These are phyloP conservation scores for Hippocampus zosterae DNA, from an alignment of 2,113 vertebrate genomes.

Conservation along the genomic window DNA sequence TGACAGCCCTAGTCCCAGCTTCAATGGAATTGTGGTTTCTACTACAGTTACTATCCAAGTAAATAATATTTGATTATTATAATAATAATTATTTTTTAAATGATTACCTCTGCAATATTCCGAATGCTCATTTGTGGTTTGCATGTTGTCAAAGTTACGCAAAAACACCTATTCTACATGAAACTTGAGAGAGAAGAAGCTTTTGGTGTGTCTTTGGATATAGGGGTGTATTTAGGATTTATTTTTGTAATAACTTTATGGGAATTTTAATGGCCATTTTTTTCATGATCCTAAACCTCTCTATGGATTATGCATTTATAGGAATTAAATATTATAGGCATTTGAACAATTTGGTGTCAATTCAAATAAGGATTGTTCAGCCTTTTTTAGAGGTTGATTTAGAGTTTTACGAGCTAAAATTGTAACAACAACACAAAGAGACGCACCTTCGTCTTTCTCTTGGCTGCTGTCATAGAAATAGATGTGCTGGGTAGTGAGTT, in stretches of 20 bases:
- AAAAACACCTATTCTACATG: neutral
- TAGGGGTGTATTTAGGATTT: neutral
- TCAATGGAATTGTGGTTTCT: too few relatives aligned
- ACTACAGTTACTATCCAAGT: too few relatives aligned
- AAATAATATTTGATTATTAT: too few relatives aligned
- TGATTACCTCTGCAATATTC: neutral
- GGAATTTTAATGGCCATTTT: too few relatives aligned
- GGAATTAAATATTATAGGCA: neutral
- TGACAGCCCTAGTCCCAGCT: too few relatives aligned
- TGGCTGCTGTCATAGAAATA: constrained; percentile 90
- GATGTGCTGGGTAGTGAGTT: constrained; percentile 93
- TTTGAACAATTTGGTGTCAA: too few relatives aligned
- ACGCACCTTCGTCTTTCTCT: constrained; percentile 92
- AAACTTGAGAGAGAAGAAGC: neutral
- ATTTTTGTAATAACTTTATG: neutral
- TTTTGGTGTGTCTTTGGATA: neutral
- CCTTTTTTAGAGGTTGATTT: neutral
- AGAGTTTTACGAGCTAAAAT: neutral
- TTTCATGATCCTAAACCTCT: neutral
- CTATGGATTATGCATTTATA: neutral
- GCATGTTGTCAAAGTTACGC: neutral
- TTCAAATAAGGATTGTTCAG: neutral
- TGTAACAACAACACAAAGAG: neutral
- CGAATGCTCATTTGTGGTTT: neutral
- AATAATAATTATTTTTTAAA: neutral